phyloP scores from a whole-genome alignment of 2,888 invertebrate genomes.

The Cheilosia soror region DNA sequence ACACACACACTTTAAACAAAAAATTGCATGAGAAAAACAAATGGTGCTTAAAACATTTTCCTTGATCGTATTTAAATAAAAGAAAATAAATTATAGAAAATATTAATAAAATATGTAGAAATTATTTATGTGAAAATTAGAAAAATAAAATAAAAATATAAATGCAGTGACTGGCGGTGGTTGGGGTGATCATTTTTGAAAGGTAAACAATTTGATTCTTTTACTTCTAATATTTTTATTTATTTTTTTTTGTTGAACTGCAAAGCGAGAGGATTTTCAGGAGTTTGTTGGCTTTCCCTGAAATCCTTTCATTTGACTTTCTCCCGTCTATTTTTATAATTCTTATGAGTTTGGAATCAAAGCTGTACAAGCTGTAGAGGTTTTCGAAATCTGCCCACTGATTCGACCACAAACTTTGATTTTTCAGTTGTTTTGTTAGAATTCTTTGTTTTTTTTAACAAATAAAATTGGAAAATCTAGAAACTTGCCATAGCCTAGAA shows the following conservation, averaged over 20 bases:
- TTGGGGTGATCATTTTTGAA: background rate
- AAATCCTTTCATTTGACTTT: background rate
- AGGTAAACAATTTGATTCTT: background rate
- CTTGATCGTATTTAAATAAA: conserved; percentile 68
- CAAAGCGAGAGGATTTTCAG: background rate
- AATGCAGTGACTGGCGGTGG: conserved; percentile 45
- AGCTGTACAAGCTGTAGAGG: no score
- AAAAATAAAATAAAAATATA: conserved; percentile 8
- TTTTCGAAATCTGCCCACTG: no score
- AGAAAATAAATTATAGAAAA: conserved; percentile 50
- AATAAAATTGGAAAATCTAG: no score
- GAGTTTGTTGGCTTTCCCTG: conserved; percentile 3
- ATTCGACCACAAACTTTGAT: no score
- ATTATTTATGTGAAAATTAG: conserved; percentile 52
- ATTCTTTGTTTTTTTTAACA: no score
- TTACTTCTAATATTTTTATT: background rate
- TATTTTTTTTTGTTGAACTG: background rate
- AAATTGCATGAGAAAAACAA: conserved; percentile 68
- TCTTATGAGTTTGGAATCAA: no score
- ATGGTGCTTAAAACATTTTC: conserved; percentile 75
- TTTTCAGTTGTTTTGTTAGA: no score
- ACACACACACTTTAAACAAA: conserved; percentile 27
- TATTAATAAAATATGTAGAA: conserved; percentile 65
- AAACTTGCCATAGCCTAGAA: no score
- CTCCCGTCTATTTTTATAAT: background rate